A percentile compares a stretch with the other conserved stretches of the same genome.
These are phyloP conservation scores for Alfaro cultratus DNA, from an alignment of 2,797 vertebrate genomes.

Conservation along the genomic window DNA sequence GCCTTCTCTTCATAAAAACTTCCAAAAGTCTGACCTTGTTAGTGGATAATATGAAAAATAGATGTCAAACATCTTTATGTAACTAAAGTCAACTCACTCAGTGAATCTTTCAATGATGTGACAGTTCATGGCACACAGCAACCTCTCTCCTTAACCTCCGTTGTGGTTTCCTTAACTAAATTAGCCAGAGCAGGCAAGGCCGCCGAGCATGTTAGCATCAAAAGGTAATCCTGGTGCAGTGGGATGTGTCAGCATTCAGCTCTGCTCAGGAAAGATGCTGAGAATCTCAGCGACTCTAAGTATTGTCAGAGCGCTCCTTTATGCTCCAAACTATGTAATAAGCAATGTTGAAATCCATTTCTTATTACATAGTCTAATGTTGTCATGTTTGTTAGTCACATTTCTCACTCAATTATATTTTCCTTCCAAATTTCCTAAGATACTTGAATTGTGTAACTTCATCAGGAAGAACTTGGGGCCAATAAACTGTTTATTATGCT, in stretches of 20 bases:
- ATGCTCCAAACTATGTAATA: not conserved
- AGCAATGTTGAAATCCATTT: not conserved
- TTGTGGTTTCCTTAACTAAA: conserved; percentile 27
- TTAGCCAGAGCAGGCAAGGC: conserved; percentile 34
- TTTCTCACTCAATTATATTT: not conserved
- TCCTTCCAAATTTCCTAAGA: not conserved
- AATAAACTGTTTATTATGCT: not conserved
- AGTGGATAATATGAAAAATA: not conserved
- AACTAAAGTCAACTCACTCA: not conserved
- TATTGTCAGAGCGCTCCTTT: not conserved
- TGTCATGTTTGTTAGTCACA: not conserved
- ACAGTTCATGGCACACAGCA: conserved; percentile 6
- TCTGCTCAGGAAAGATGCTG: not conserved
- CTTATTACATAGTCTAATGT: too few species aligned
- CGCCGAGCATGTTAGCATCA: not conserved
- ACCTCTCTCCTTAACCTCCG: conserved; percentile 1
- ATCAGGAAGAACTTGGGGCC: not conserved
- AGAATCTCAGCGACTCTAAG: conserved; percentile 3
- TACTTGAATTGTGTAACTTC: not conserved
- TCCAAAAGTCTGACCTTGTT: not conserved
- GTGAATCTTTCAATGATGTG: conserved; percentile 8
- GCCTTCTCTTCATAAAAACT: not conserved
- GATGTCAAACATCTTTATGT: not conserved
- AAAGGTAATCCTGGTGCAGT: conserved; percentile 10
- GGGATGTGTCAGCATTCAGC: conserved; percentile 11